These are phyloP conservation scores for Trichogramma evanescens DNA, from an alignment of 2,888 invertebrate genomes.

Conservation along the genomic window DNA sequence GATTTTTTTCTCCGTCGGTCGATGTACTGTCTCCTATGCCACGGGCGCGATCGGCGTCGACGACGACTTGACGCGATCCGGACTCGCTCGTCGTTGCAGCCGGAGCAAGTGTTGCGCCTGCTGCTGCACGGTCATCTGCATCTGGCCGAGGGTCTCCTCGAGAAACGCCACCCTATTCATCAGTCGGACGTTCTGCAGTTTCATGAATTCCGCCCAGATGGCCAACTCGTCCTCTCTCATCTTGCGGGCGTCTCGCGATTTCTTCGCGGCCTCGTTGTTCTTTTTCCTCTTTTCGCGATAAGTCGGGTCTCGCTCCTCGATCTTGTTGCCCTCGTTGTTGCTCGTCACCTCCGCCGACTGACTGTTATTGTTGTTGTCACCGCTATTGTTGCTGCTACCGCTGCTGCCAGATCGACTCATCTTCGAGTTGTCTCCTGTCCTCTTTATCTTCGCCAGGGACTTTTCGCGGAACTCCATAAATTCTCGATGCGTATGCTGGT, in stretches of 20 bases:
- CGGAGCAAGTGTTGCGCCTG: too few relatives aligned
- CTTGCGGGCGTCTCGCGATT: constrained; percentile 82
- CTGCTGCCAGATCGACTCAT: constrained; percentile 47
- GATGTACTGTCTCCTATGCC: too few relatives aligned
- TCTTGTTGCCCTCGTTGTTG: constrained; percentile 60
- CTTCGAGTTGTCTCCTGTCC: constrained; percentile 56
- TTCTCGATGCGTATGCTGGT: constrained; percentile 58
- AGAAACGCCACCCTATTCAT: constrained; percentile 59
- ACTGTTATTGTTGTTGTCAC: constrained; percentile 36
- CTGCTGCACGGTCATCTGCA: too few relatives aligned
- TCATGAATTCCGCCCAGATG: constrained; percentile 77
- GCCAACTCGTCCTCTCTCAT: constrained; percentile 89
- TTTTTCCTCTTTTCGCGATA: constrained; percentile 84
- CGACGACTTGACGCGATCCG: too few relatives aligned
- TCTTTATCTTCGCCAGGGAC: constrained; percentile 61
- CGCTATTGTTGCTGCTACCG: too few relatives aligned
- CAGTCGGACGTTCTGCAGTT: constrained; percentile 78
- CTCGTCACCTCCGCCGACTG: constrained; percentile 50
- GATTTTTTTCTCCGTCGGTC: too few relatives aligned
- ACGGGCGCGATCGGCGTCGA: too few relatives aligned
- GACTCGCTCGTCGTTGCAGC: too few relatives aligned
- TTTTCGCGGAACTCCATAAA: constrained; percentile 66
- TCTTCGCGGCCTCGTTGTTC: constrained; percentile 92
- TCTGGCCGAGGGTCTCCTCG: constrained; percentile 4
- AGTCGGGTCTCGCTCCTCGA: constrained; percentile 62